Conservation (phyloP, 2,888 invertebrate species). For the Julus scanicus region DNA sequence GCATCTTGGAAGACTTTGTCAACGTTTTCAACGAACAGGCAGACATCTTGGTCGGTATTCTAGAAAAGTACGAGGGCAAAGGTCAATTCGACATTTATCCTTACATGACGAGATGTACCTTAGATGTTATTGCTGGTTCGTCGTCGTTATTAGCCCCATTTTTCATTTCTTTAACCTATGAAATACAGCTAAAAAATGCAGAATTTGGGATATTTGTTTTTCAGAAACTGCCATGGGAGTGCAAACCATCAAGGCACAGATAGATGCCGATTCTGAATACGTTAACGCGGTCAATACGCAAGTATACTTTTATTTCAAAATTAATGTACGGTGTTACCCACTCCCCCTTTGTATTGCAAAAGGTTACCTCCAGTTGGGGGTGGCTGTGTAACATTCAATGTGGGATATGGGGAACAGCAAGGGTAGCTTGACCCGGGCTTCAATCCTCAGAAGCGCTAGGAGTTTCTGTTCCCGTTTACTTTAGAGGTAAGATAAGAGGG, state of each 20-base stretch:
- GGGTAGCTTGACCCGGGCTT: too few relatives aligned
- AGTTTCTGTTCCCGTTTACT: too few relatives aligned
- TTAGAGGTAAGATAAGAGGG: too few relatives aligned
- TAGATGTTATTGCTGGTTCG: conserved; percentile 71
- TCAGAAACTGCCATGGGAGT: conserved; percentile 68
- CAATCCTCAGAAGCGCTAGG: too few relatives aligned
- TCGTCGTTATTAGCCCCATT: background rate
- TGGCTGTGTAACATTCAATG: too few relatives aligned
- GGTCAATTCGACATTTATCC: conserved; percentile 67
- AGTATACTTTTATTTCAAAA: conserved; percentile 62
- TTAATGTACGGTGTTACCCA: background rate
- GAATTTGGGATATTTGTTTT: background rate
- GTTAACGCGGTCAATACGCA: conserved; percentile 79
- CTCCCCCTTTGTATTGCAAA: too few relatives aligned
- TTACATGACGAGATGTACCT: conserved; percentile 68
- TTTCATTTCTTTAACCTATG: background rate
- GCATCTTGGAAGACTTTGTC: conserved; percentile 69
- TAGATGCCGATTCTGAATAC: conserved; percentile 70
- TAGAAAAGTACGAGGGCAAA: conserved; percentile 61
- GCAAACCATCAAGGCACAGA: conserved; percentile 65
- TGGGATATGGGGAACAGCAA: too few relatives aligned
- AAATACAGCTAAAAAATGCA: background rate
- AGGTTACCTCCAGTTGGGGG: too few relatives aligned
- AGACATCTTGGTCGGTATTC: conserved; percentile 63
- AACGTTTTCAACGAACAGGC: conserved; percentile 69